Evolutionary conservation across 2,888 invertebrate genomes (phyloP).

Genomic region (Drosophila helvetica): DNA sequence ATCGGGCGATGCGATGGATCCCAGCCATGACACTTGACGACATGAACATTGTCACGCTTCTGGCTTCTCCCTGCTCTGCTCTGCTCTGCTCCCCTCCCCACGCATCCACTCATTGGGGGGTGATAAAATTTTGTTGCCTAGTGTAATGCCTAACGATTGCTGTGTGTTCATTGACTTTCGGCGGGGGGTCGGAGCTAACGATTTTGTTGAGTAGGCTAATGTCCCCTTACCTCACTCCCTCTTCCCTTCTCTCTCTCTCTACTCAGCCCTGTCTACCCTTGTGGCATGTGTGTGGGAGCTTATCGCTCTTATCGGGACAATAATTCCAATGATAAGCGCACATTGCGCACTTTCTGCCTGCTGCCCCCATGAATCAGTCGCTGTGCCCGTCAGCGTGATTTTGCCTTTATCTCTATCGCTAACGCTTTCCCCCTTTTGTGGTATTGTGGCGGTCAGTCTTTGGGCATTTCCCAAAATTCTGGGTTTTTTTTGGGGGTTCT

Average conservation of each 20-base stretch:
- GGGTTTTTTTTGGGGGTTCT: not conserved
- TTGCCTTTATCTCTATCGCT: conserved; percentile 9
- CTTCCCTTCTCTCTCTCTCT: not conserved
- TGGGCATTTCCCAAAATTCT: not conserved
- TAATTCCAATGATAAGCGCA: conserved; percentile 58
- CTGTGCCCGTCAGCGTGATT: conserved; percentile 50
- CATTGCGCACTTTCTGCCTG: conserved; percentile 40
- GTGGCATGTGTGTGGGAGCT: conserved; percentile 21
- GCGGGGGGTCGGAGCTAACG: conserved; percentile 48
- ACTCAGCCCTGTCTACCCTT: not conserved
- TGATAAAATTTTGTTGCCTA: conserved; percentile 77
- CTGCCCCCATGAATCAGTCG: conserved; percentile 52
- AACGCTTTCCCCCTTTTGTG: not conserved
- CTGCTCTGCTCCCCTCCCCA: not conserved
- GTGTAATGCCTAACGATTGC: conserved; percentile 72
- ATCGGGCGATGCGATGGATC: conserved; percentile 55
- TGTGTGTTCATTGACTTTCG: conserved; percentile 74
- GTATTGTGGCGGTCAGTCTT: not conserved
- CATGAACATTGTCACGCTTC: conserved; percentile 41
- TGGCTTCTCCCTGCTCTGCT: too few relatives aligned
- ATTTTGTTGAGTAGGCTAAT: conserved; percentile 77
- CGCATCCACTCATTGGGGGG: conserved; percentile 15
- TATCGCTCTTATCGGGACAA: conserved; percentile 64
- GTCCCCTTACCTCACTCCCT: conserved; percentile 16
- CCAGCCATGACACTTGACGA: conserved; percentile 66